These are phyloP conservation scores for Hyposmocoma kahamanoa DNA, from an alignment of 1,140 invertebrate genomes.

Conservation along the genomic window DNA sequence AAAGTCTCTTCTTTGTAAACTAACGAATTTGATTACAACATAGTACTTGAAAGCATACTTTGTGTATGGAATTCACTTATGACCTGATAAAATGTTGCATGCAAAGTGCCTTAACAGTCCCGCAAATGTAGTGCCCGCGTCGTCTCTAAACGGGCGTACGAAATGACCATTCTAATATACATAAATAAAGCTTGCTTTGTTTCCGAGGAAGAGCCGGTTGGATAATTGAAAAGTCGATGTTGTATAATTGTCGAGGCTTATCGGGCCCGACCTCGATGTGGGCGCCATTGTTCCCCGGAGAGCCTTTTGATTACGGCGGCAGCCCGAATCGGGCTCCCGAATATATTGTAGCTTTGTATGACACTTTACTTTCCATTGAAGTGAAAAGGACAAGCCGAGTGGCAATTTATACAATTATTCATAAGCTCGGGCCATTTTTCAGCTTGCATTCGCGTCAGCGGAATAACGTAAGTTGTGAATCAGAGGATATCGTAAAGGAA, in stretches of 20 bases:
- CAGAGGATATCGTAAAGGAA: no score
- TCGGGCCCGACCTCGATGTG: conserved; percentile 61
- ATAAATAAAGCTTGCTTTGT: conserved; percentile 68
- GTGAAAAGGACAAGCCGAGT: conserved; percentile 40
- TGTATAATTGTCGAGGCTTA: conserved; percentile 71
- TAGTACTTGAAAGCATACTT: no score
- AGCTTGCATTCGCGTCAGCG: no score
- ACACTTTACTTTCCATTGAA: conserved; percentile 59
- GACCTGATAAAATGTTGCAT: no score
- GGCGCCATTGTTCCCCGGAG: conserved; percentile 67
- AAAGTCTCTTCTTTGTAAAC: no score
- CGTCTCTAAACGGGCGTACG: conserved; percentile 47
- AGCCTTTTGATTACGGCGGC: conserved; percentile 66
- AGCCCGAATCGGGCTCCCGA: conserved; percentile 42
- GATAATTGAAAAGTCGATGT: conserved; percentile 73
- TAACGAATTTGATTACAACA: no score
- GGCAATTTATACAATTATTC: conserved; percentile 2
- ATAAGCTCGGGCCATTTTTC: background rate
- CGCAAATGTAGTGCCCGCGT: conserved; percentile 18
- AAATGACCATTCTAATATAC: conserved; percentile 68
- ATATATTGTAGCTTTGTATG: conserved; percentile 67
- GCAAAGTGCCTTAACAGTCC: no score
- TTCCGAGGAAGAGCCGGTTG: conserved; percentile 53
- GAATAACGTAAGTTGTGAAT: no score
- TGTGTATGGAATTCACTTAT: no score